A percentile compares a stretch with the other conserved stretches of the same genome.
Evolutionary conservation across 2,888 invertebrate species (phyloP).

Genomic region (Papilio protenor): DNA sequence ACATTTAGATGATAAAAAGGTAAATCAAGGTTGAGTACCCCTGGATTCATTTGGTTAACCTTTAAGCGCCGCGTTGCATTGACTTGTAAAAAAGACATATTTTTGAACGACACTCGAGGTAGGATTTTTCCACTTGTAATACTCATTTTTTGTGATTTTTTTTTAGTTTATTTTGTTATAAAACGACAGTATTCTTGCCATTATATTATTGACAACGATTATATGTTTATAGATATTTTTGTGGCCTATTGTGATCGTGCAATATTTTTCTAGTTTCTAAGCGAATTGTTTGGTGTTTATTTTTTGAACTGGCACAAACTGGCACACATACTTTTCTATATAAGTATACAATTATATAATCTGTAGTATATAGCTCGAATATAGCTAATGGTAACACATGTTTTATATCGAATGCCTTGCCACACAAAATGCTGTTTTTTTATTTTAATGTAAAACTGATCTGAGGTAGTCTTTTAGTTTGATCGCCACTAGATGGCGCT

Average conservation of each 20-base stretch:
- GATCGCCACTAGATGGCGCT: not conserved
- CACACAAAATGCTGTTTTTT: conserved; percentile 10
- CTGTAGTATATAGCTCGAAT: conserved; percentile 40
- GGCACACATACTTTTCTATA: conserved; percentile 30
- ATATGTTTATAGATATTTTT: conserved; percentile 20
- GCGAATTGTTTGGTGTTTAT: not conserved
- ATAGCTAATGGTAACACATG: conserved; percentile 19
- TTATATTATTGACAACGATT: conserved; percentile 22
- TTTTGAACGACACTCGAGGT: conserved; percentile 24
- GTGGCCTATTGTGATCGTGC: conserved; percentile 40
- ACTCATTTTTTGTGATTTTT: conserved; percentile 40
- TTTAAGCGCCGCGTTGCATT: conserved; percentile 12
- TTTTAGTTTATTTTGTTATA: conserved; percentile 21
- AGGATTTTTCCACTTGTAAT: conserved; percentile 23
- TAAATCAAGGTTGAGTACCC: not conserved
- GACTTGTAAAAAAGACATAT: conserved; percentile 38
- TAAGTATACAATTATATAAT: conserved; percentile 41
- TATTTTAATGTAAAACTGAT: not conserved
- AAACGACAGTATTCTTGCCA: conserved; percentile 35
- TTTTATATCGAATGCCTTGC: conserved; percentile 37
- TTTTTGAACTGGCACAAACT: conserved; percentile 32
- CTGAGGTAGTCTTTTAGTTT: not conserved
- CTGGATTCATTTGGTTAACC: not conserved
- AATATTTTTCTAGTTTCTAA: conserved; percentile 35
- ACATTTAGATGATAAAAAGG: not conserved